phyloP scores from a whole-genome alignment of 1,140 invertebrate species.

The Drosophila ironensis region DNA sequence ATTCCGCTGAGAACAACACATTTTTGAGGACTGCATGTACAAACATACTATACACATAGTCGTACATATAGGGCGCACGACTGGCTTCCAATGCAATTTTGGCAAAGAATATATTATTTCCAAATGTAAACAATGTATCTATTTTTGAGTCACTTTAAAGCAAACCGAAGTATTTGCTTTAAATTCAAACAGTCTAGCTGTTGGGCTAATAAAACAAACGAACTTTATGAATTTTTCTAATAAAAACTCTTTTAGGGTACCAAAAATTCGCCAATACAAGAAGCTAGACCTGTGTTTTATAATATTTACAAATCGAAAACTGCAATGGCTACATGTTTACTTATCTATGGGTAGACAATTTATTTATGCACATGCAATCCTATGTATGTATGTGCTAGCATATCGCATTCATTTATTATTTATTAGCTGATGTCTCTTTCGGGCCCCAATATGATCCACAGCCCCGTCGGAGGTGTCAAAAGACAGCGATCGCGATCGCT shows the following conservation, averaged over 20 bases:
- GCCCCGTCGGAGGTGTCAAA: constrained; percentile 62
- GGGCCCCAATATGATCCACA: constrained; percentile 57
- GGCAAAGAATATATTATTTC: not conserved
- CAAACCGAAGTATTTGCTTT: no score
- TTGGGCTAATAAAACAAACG: no score
- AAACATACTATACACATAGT: no score
- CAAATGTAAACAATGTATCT: no score
- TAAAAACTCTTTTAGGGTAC: constrained; percentile 3
- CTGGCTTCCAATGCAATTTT: constrained; percentile 3
- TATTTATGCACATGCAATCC: no score
- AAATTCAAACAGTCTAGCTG: no score
- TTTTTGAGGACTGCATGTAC: constrained; percentile 56
- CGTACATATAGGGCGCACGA: constrained; percentile 1
- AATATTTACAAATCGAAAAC: constrained; percentile 55
- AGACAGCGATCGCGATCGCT: constrained; percentile 36
- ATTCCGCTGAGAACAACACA: constrained; percentile 70
- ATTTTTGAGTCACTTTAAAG: no score
- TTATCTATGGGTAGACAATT: constrained; percentile 8
- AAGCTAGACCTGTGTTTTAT: constrained; percentile 48
- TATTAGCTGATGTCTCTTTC: constrained; percentile 66
- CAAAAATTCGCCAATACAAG: constrained; percentile 32
- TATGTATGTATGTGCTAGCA: constrained; percentile 18
- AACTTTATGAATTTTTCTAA: not conserved
- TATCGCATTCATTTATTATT: constrained; percentile 66
- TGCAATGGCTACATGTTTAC: constrained; percentile 21